Percentiles rank a stretch among this genome's conserved stretches.
phyloP scores from a whole-genome alignment of 2,888 invertebrate species.

The Pedicia rivosa region DNA sequence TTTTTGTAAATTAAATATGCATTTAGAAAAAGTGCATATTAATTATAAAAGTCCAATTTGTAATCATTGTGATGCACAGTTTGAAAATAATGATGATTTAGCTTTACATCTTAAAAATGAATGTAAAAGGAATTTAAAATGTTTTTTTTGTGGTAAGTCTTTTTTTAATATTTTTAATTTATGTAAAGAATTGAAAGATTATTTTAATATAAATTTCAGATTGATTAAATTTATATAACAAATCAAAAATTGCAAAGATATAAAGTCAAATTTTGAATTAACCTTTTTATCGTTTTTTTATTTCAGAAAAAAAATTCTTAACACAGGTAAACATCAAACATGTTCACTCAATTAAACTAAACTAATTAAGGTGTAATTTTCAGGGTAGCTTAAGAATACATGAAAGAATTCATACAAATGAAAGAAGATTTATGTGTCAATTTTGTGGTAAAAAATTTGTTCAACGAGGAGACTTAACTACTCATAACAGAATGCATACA shows the following conservation, averaged over 20 bases:
- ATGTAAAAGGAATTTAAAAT: slow-evolving; percentile 3
- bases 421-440: slow-evolving; percentile 1
- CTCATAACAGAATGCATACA: slow-evolving; percentile 32
- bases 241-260: no score
- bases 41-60: background rate
- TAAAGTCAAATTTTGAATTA: no score
- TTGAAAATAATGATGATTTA: slow-evolving; percentile 1
- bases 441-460: slow-evolving; percentile 36
- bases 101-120: background rate
- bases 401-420: slow-evolving; percentile 1
- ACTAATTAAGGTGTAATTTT: no score
- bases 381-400: slow-evolving; percentile 1
- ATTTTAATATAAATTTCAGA: no score
- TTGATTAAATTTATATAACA: no score
- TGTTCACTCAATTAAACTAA: no score
- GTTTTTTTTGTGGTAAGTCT: background rate
- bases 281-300: no score
- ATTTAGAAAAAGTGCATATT: slow-evolving; percentile 2
- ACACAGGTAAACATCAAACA: no score
- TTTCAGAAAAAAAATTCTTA: no score
- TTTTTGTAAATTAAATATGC: slow-evolving; percentile 1
- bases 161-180: no score
- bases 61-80: background rate
- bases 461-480: slow-evolving; percentile 33
- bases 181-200: no score